These are phyloP conservation scores for Zaprionus nigranus DNA, from an alignment of 1,140 invertebrate genomes.

Conservation along the genomic window DNA sequence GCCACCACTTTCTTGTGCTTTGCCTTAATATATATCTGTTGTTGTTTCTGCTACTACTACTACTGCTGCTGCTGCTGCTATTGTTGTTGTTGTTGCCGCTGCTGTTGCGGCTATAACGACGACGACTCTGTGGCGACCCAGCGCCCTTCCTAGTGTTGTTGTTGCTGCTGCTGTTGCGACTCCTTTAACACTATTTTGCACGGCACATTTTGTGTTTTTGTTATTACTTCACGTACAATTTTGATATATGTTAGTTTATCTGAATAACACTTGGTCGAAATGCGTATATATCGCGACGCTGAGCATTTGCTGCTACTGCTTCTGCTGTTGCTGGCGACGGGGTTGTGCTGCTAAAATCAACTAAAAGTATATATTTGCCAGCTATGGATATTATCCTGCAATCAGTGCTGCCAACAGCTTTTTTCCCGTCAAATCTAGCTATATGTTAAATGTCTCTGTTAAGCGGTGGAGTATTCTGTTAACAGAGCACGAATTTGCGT, in stretches of 20 bases:
- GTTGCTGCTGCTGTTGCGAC: conserved; percentile 26
- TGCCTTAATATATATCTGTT: conserved; percentile 25
- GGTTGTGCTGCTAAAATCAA: conserved; percentile 76
- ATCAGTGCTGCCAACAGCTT: background rate
- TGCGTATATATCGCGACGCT: conserved; percentile 48
- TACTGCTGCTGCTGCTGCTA: background rate
- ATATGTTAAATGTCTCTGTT: conserved; percentile 34
- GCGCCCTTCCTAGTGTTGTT: conserved; percentile 35
- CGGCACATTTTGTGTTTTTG: conserved; percentile 44
- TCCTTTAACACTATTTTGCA: conserved; percentile 42
- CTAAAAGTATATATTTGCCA: conserved; percentile 66
- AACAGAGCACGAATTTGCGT: conserved; percentile 8
- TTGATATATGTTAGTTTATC: conserved; percentile 37
- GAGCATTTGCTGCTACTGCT: conserved; percentile 41
- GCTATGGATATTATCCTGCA: conserved; percentile 68
- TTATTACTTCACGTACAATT: conserved; percentile 35
- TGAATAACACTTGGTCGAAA: conserved; percentile 34
- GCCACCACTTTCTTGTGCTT: conserved; percentile 51
- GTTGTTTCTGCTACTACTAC: conserved; percentile 18
- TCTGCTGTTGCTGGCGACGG: conserved; percentile 49
- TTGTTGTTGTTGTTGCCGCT: conserved; percentile 1
- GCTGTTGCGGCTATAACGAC: conserved; percentile 1
- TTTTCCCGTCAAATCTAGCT: no score
- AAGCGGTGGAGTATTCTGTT: conserved; percentile 13
- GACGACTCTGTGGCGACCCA: conserved; percentile 38